These are phyloP conservation scores for Arenaria interpres DNA, from an alignment of 2,113 vertebrate species.

Conservation along the genomic window DNA sequence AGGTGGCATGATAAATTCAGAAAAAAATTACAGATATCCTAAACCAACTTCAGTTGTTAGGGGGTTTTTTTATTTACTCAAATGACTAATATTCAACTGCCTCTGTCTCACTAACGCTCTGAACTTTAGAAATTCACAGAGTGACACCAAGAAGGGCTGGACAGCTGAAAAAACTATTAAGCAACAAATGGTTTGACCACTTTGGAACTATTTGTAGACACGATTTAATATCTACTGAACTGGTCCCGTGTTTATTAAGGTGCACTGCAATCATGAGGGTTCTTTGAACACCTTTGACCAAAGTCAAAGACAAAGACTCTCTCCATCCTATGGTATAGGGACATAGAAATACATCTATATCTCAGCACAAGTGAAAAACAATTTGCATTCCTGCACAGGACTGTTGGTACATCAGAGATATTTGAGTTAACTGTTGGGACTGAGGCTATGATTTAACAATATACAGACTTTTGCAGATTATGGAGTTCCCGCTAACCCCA, in stretches of 20 bases:
- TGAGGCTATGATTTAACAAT: neutral
- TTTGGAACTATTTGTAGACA: neutral
- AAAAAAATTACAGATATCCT: neutral
- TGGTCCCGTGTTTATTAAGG: neutral
- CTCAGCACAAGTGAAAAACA: neutral
- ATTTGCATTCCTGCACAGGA: neutral
- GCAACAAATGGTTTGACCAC: neutral
- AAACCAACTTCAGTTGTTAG: neutral
- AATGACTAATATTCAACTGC: neutral
- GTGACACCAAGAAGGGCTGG: neutral
- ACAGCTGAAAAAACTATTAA: neutral
- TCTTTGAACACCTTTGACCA: neutral
- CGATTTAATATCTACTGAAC: neutral
- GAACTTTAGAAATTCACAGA: neutral
- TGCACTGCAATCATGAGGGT: neutral
- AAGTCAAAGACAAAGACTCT: neutral
- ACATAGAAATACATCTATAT: neutral
- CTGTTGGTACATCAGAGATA: neutral
- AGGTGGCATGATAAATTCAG: neutral
- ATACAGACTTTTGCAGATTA: neutral
- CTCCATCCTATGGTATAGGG: neutral
- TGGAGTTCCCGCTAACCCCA: neutral
- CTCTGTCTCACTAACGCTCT: neutral
- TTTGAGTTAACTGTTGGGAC: neutral
- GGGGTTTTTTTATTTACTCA: neutral